Conservation (phyloP, 2,113 vertebrate species). For the Paramormyrops kingsleyae region DNA sequence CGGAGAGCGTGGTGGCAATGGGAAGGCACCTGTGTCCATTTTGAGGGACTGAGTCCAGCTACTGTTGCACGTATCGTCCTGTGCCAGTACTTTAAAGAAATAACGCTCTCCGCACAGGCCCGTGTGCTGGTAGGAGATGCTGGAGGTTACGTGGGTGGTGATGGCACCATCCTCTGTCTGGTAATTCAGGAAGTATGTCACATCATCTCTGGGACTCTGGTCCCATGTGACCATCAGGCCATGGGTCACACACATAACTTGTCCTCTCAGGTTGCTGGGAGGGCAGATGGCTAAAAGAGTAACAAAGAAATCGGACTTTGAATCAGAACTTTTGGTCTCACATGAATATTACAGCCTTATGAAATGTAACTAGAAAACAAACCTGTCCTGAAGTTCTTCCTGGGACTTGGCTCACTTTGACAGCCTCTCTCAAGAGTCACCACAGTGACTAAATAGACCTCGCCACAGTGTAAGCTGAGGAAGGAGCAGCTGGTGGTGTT, state of each 20-base stretch:
- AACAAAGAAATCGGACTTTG: not conserved
- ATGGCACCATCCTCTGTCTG: conserved; percentile 11
- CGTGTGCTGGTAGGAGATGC: conserved; percentile 33
- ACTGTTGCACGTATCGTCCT: conserved; percentile 51
- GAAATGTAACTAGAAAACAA: not conserved
- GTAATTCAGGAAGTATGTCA: conserved; percentile 43
- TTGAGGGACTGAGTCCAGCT: conserved; percentile 29
- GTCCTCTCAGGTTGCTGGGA: conserved; percentile 37
- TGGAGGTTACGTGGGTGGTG: conserved; percentile 28
- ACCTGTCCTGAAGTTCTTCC: conserved; percentile 52
- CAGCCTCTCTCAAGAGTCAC: conserved; percentile 52
- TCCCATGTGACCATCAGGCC: conserved; percentile 56
- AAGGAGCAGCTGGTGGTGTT: conserved; percentile 46
- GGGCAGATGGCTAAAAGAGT: conserved; percentile 55
- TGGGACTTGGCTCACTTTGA: conserved; percentile 45
- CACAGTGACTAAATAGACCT: conserved; percentile 39
- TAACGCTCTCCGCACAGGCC: conserved; percentile 47
- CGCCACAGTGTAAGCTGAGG: conserved; percentile 48
- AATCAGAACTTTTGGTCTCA: not conserved
- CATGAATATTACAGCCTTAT: not conserved
- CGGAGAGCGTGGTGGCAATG: not conserved
- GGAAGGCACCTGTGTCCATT: conserved; percentile 48
- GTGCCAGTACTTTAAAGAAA: conserved; percentile 31
- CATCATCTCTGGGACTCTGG: conserved; percentile 31
- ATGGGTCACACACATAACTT: conserved; percentile 45